Conservation (phyloP, 1,140 invertebrate genomes). For the Oedothorax gibbosus region DNA sequence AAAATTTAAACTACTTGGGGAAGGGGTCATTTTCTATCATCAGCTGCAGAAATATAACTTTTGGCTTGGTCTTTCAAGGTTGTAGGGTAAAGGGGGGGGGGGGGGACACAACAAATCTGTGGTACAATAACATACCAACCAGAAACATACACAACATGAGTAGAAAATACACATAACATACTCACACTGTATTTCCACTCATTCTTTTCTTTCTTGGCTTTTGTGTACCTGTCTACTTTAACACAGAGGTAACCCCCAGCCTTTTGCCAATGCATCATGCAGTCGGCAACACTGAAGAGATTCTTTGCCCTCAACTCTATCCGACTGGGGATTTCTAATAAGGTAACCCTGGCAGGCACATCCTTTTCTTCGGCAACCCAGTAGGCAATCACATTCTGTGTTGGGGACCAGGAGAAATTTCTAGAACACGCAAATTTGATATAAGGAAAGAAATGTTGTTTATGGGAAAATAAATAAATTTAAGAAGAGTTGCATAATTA, state of each 20-base stretch:
- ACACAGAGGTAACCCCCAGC: slow-evolving; percentile 97
- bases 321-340: slow-evolving; percentile 75
- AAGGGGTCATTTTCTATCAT: too few relatives aligned
- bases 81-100: too few relatives aligned
- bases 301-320: slow-evolving; percentile 96
- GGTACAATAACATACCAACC: too few relatives aligned
- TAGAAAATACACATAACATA: slow-evolving; percentile 58
- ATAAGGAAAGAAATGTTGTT: neutral
- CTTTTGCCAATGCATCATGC: slow-evolving; percentile 99
- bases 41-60: too few relatives aligned
- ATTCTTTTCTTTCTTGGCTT: slow-evolving; percentile 90
- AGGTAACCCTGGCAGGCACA: slow-evolving; percentile 73
- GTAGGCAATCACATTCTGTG: slow-evolving; percentile 95
- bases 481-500: too few relatives aligned
- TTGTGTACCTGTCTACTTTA: slow-evolving; percentile 97
- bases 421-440: slow-evolving; percentile 67
- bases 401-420: slow-evolving; percentile 98
- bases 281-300: slow-evolving; percentile 97
- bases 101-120: too few relatives aligned
- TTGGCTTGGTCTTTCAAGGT: too few relatives aligned
- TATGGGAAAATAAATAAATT: neutral
- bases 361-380: slow-evolving; percentile 98
- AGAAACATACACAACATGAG: too few relatives aligned
- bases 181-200: slow-evolving; percentile 88
- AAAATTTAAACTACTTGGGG: too few relatives aligned